Evolutionary conservation across 2,113 vertebrate genomes (phyloP), one percentile per base, ranked within the genome.

Genomic region (Progne subis): DNA sequence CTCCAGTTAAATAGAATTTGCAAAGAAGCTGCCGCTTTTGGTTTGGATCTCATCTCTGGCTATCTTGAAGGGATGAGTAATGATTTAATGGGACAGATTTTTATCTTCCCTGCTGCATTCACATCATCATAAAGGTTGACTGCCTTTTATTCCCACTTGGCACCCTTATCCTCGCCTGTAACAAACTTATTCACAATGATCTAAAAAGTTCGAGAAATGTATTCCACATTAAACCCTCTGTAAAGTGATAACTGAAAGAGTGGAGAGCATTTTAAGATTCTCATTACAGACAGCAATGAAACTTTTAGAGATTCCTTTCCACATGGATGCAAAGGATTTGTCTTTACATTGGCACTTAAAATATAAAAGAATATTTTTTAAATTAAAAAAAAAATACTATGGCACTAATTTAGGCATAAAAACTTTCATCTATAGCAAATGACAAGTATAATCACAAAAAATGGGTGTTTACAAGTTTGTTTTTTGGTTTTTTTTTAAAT

Each of bases 31-130:
- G 77, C 65, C 86, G 84, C 75, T 86, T 95, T 91, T 87, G 82
- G 70, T 79, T 85, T 88, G 43, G 44, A 56, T 92, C 53, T 81
- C 46, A 79, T 82, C 70, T 87, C 83, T 83, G 47, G 52, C 84
- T 92, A 81, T 80, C 72, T 85, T 90, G 64, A 89, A 87, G 96
- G 68, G 55, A 91, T 88, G 53, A 97, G 32, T 88, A 86, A 95
- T 90, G 76, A 91, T 88, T 90, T 93, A 94, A 94, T 55, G 41
- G 83, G 46, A 80, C 71, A 81, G 93, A 90, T 86, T 96, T 96
- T 96, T 82, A 77, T 85, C 90, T 91, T 90, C 84, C 29, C 26
- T 53, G 76, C 52, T 86, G 60, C 57, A 61, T 90, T 94, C 80
- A 75, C 34, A 67, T 90, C 49, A 55, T 34, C 79, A 78, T 70